These are phyloP conservation scores for Meloidogyne chitwoodi DNA, from an alignment of 1,140 invertebrate genomes.

Conservation along the genomic window DNA sequence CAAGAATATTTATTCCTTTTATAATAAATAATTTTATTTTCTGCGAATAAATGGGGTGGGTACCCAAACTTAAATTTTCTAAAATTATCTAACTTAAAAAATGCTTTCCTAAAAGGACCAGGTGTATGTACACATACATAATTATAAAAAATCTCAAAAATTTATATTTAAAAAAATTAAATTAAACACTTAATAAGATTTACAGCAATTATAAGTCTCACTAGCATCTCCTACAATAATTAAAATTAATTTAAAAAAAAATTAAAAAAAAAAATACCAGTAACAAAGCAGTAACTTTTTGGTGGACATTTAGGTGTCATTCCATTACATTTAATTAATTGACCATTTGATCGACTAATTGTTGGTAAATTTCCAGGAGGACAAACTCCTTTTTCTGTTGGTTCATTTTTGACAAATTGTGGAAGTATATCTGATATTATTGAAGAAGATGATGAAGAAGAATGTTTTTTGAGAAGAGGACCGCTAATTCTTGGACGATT, in stretches of 20 bases:
- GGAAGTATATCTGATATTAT: background rate
- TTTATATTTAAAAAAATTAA: too few relatives aligned
- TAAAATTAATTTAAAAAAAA: background rate
- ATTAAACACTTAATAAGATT: conserved; percentile 18
- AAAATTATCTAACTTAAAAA: too few relatives aligned
- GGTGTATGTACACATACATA: too few relatives aligned
- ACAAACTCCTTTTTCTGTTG: conserved; percentile 39
- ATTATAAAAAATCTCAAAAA: too few relatives aligned
- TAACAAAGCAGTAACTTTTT: conserved; percentile 57
- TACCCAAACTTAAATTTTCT: too few relatives aligned
- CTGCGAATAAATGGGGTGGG: too few relatives aligned
- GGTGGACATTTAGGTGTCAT: conserved; percentile 56
- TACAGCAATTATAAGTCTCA: conserved; percentile 57
- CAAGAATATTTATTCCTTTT: too few relatives aligned
- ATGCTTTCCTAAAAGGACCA: too few relatives aligned
- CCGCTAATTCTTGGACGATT: conserved; percentile 9
- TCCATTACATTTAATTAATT: conserved; percentile 52
- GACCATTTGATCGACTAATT: conserved; percentile 33
- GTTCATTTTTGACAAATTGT: background rate
- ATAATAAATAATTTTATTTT: too few relatives aligned
- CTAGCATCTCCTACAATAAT: conserved; percentile 40
- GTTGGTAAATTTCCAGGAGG: conserved; percentile 55
- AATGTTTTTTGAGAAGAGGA: conserved; percentile 46
- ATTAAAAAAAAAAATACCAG: conserved; percentile 26
- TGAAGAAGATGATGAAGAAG: conserved; percentile 17